Evolutionary conservation across 2,797 vertebrate species (phyloP), one percentile per base, ranked within the genome.

Genomic region (Sebastolobus altivelis): DNA sequence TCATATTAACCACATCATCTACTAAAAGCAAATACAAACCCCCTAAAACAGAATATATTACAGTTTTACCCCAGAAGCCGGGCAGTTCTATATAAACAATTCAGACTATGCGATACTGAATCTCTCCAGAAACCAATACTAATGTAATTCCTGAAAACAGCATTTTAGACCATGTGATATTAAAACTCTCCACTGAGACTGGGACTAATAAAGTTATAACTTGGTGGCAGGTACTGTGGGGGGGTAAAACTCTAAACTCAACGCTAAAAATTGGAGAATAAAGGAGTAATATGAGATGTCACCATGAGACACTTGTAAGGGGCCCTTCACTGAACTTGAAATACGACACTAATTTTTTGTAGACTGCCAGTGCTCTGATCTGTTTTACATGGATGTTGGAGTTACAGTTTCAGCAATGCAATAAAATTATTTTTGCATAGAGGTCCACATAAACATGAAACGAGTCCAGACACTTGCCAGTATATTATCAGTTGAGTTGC

Each of bases 81-180:
- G 22, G 3, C 40, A 62, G 16, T 14, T 49, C 33, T 29, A 31
- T n/a, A 58, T 65, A 80, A n/a, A 71, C 22, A 77, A 52, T 69
- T 62, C 27, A 76, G 60, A 68, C 43, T 65, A 79, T 65, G 67
- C 73, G 40, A 80, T 3, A 40, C 22, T 38, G 13, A 62, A 67
- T 46, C n/a, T 63, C 40, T 79, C 18, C 60, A 38, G 4, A 78
- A 79, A 65, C 60, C 65, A 84, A 76, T 59, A 66, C 58, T 71
- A 81, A 78, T 54, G 46, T 5, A 6, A 81, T 81, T 83, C 25
- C 70, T 60, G 69, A 80, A 76, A 86, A 70, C 6, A 66, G 10
- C 22, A 33, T 46, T 59, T 77, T 29, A 65, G 14, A 80, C 16
- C 27, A 72, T 1, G 8, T 61, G 58, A 75, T 74, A 69, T 27